Percentiles rank a stretch among this genome's conserved stretches.
These are phyloP conservation scores for Eustalomyia histrio DNA, from an alignment of 2,888 invertebrate genomes.

Conservation along the genomic window DNA sequence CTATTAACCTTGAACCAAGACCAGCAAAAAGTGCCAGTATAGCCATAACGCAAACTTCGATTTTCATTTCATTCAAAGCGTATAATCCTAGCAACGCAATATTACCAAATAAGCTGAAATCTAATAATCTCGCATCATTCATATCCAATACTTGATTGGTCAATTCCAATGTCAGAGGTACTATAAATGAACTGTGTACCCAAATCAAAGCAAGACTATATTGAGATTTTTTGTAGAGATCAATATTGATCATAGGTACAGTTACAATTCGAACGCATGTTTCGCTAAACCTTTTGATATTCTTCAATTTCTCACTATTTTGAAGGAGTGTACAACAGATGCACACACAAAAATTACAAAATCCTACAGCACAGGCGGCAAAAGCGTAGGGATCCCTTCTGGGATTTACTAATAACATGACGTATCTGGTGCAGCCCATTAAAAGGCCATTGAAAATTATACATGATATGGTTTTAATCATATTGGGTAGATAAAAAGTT, in stretches of 20 bases:
- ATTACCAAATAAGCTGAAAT: conserved; percentile 71
- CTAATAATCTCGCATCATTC: conserved; percentile 32
- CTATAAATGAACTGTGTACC: conserved; percentile 70
- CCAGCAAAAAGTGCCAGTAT: conserved; percentile 66
- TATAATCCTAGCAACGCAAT: conserved; percentile 70
- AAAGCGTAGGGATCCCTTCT: conserved; percentile 70
- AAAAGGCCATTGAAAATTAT: too few species aligned
- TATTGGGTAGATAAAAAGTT: too few species aligned
- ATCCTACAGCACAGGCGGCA: conserved; percentile 69
- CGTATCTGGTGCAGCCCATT: too few species aligned
- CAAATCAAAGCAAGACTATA: conserved; percentile 68
- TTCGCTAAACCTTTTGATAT: conserved; percentile 56
- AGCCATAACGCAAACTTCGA: conserved; percentile 68
- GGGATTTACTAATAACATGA: conserved; percentile 69
- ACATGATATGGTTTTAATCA: too few species aligned
- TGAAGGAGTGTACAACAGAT: conserved; percentile 64
- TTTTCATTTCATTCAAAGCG: conserved; percentile 64
- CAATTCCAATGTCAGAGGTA: conserved; percentile 71
- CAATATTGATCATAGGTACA: conserved; percentile 71
- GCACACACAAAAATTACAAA: conserved; percentile 71
- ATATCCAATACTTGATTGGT: conserved; percentile 59
- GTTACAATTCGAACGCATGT: conserved; percentile 71
- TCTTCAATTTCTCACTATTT: not conserved
- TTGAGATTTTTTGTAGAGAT: conserved; percentile 69
- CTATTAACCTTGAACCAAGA: conserved; percentile 67